Evolutionary conservation across 2,888 invertebrate genomes (phyloP), one percentile per base, ranked within the genome.

Genomic region (Zaprionus obscuricornis): DNA sequence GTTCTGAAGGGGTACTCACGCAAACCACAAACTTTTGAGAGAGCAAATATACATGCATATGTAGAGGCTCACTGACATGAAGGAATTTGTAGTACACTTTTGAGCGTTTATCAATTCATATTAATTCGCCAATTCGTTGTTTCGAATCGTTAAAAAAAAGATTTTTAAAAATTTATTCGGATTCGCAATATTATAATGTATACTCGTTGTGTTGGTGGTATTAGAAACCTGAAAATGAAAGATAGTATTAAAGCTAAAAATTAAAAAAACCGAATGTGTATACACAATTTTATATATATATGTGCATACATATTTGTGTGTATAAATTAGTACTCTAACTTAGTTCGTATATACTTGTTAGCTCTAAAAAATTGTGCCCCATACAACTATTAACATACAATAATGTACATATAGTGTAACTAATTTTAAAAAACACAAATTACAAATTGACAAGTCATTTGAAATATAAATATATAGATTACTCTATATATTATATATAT

Each of bases 81-180:
- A 54, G 31, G 40, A 42, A 56, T 31, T 64, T 66, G 66, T 64
- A 74, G 71, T 81, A 66, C 74, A 71, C 68, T 63, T 83, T 70
- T 73, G 51, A 70, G 43, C 60, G 67, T 42, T 65, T 65, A 51
- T 63, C 51, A 51, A 69, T 58, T 40, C 56, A 51, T 54, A 73
- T 34, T 47, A 56, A 24, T 22, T 43, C 37, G 36, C 43, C 27
- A 13, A 17, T 29, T 13, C 54, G 29, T 39, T 56, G 29, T 42
- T 49, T 13, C 20, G 52, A 34, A 43, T 5, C n/a, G 47, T 50
- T n/a, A 13, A 40, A 8, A 16, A 26, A 17, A 3, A 8, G 10
- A 33, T n/a, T n/a, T n/a, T n/a, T n/a, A 22, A 18, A 1, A 13
- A 34, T 13, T 13, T 11, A 33, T 11, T 39, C 20, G 18, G 17